Conservation (phyloP, 64 coral and sea anemone species). For the Astreopora myriophthalma region DNA sequence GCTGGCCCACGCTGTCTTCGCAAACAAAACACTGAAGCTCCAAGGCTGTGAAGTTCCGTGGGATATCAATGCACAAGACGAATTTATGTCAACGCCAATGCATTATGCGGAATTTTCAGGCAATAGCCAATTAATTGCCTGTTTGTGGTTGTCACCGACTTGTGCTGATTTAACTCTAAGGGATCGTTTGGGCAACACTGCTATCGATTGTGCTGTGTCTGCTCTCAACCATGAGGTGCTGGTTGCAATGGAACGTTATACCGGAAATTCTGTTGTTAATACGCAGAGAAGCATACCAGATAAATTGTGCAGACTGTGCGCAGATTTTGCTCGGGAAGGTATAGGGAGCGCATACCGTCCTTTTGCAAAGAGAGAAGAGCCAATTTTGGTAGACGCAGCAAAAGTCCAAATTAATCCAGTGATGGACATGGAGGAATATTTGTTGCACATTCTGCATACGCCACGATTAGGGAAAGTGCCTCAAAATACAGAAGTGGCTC, state of each 20-base stretch:
- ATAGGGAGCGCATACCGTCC: neutral
- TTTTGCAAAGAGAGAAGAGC: conserved; percentile 16
- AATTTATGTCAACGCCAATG: conserved; percentile 45
- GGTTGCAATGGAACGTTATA: neutral
- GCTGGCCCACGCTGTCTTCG: conserved; percentile 1
- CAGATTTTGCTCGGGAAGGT: neutral
- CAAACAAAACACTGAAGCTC: neutral
- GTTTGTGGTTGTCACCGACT: neutral
- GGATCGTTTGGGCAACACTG: conserved; percentile 2
- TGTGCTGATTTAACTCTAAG: neutral
- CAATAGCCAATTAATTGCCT: neutral
- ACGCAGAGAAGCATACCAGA: neutral
- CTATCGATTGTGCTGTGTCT: neutral
- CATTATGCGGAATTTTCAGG: conserved; percentile 54
- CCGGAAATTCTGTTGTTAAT: neutral
- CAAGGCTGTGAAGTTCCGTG: neutral
- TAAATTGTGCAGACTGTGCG: neutral
- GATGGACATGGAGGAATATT: conserved; percentile 35
- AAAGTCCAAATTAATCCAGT: conserved; percentile 28
- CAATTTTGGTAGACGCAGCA: neutral
- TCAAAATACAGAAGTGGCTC: conserved; percentile 27
- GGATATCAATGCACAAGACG: conserved; percentile 40
- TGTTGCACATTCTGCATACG: conserved; percentile 49
- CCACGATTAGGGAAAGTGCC: conserved; percentile 51
- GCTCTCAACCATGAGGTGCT: conserved; percentile 8